Evolutionary conservation across 2,888 invertebrate species (phyloP).

Genomic region (Ceramica pisi): DNA sequence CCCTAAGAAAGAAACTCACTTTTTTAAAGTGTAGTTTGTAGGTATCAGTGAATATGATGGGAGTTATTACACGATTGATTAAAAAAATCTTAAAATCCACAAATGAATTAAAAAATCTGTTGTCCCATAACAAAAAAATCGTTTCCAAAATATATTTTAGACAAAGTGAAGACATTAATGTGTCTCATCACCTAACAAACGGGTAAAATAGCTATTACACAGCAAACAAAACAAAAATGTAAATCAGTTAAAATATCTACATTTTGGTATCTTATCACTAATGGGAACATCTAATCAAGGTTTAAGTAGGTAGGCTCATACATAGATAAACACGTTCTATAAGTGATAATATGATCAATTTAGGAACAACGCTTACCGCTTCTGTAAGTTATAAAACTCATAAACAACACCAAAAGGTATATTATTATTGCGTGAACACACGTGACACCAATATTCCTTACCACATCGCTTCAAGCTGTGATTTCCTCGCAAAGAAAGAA

Average conservation of each 20-base stretch:
- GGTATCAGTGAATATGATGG: too few species aligned
- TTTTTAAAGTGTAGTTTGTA: not conserved
- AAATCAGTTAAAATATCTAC: not conserved
- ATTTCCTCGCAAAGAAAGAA: constrained; percentile 45
- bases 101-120: not conserved
- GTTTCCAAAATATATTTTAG: not conserved
- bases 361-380: not conserved
- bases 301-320: not conserved
- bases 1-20: not conserved
- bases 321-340: too few species aligned
- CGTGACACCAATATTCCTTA: constrained; percentile 50
- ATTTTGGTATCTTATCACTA: not conserved
- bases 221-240: not conserved
- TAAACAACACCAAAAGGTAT: constrained; percentile 1
- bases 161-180: not conserved
- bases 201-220: not conserved
- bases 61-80: not conserved
- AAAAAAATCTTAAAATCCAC: not conserved
- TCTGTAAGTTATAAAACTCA: not conserved
- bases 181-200: not conserved
- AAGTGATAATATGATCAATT: too few species aligned
- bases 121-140: not conserved
- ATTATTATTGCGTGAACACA: constrained; percentile 23
- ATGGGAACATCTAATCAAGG: not conserved
- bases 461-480: constrained; percentile 42